Percentiles rank a stretch among this genome's conserved stretches.
phyloP scores from a whole-genome alignment of 1,140 invertebrate genomes.

The Philopotamus ludificatus region DNA sequence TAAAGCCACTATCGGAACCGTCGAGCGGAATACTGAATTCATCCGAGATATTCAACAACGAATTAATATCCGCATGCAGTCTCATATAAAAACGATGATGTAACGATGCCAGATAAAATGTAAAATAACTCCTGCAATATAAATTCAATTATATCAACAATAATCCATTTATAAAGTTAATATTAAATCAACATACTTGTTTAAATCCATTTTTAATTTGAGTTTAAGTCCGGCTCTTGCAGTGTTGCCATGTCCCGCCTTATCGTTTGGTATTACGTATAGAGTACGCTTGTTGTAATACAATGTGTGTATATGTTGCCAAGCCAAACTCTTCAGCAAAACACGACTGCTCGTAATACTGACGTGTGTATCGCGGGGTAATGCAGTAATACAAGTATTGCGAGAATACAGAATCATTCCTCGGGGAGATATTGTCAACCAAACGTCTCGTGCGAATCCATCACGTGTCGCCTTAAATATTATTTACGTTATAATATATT shows the following conservation, averaged over 20 bases:
- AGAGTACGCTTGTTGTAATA: constrained; percentile 72
- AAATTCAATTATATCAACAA: constrained; percentile 33
- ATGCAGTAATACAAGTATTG: constrained; percentile 47
- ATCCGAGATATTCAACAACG: constrained; percentile 66
- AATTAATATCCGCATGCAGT: constrained; percentile 67
- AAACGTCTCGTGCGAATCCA: constrained; percentile 57
- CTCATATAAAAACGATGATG: constrained; percentile 76
- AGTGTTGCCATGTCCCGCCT: constrained; percentile 59
- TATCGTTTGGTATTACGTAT: constrained; percentile 62
- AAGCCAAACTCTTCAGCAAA: constrained; percentile 55
- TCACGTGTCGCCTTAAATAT: constrained; percentile 50
- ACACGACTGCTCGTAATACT: constrained; percentile 48
- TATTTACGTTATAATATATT: not conserved
- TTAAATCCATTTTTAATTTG: constrained; percentile 71
- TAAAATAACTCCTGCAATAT: constrained; percentile 65
- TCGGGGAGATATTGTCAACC: constrained; percentile 60
- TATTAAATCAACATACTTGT: constrained; percentile 58
- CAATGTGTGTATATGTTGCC: constrained; percentile 72
- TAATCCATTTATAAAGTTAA: constrained; percentile 21
- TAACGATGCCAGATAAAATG: constrained; percentile 70
- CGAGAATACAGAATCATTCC: constrained; percentile 60
- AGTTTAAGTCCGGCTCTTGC: constrained; percentile 67
- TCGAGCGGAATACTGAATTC: constrained; percentile 57
- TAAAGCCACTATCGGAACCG: too few species aligned
- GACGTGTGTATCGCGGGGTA: constrained; percentile 41